phyloP scores from a whole-genome alignment of 2,113 vertebrate species.

The Gallinago undulata region DNA sequence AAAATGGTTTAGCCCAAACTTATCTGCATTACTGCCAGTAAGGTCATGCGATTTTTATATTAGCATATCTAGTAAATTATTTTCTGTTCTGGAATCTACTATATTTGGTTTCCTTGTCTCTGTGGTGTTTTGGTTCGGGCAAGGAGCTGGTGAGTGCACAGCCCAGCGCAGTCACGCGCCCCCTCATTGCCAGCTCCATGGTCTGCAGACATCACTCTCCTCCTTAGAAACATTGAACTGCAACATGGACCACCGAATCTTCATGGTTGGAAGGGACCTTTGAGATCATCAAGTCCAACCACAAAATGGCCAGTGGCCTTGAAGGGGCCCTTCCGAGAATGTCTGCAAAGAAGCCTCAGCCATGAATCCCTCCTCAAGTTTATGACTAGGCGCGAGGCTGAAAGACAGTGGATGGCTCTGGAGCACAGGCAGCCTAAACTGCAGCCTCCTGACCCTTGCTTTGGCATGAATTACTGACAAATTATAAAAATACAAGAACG shows the following conservation, averaged over 20 bases:
- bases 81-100: not conserved
- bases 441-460: not conserved
- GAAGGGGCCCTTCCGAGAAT: not conserved
- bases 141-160: not conserved
- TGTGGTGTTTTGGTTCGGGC: not conserved
- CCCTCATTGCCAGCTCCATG: not conserved
- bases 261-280: too few relatives aligned
- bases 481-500: not conserved
- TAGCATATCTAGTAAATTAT: not conserved
- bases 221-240: not conserved
- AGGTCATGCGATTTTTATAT: not conserved
- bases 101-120: not conserved
- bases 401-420: not conserved
- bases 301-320: not conserved
- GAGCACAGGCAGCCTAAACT: not conserved
- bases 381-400: not conserved
- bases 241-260: not conserved
- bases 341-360: not conserved
- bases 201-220: not conserved
- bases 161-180: not conserved
- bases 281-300: too few relatives aligned
- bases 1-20: not conserved
- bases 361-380: not conserved
- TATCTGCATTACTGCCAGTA: not conserved
- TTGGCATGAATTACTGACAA: not conserved